Percentiles rank a stretch among this genome's conserved stretches.
These are phyloP conservation scores for Autographa pulchrina DNA, from an alignment of 2,888 invertebrate genomes.

Conservation along the genomic window DNA sequence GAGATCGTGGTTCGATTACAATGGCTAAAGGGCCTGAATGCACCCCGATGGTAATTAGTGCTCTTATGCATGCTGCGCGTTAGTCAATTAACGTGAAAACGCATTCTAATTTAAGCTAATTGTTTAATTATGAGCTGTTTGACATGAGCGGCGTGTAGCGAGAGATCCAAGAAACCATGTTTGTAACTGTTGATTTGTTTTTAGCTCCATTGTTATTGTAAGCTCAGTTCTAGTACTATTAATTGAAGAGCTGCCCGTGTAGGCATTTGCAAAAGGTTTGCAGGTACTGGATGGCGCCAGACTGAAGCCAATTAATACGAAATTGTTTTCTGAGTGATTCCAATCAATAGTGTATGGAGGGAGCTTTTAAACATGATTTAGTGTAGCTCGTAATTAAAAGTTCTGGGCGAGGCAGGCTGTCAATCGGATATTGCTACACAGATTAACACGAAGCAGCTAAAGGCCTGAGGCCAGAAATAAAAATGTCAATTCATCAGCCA, in stretches of 20 bases:
- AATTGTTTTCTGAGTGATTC: constrained; percentile 62
- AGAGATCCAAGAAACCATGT: constrained; percentile 58
- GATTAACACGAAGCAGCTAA: constrained; percentile 10
- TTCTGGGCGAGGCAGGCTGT: constrained; percentile 26
- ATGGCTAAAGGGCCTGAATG: constrained; percentile 59
- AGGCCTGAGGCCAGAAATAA: not conserved
- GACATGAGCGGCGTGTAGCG: constrained; percentile 64
- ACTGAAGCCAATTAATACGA: constrained; percentile 60
- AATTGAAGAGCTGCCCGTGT: not conserved
- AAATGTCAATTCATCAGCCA: not conserved
- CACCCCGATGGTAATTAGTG: constrained; percentile 58
- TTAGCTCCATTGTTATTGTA: constrained; percentile 38
- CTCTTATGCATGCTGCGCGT: constrained; percentile 60
- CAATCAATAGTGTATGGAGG: constrained; percentile 44
- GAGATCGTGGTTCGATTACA: constrained; percentile 64
- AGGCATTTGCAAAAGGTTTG: constrained; percentile 22
- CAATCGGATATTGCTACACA: constrained; percentile 37
- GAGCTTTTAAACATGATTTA: constrained; percentile 51
- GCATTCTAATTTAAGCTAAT: constrained; percentile 70
- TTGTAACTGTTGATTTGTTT: constrained; percentile 55
- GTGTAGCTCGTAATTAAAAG: constrained; percentile 34
- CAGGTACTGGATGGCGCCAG: constrained; percentile 51
- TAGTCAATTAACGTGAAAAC: constrained; percentile 71
- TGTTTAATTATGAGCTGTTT: constrained; percentile 70
- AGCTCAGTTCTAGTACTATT: constrained; percentile 18